These are phyloP conservation scores for Metallyticus violacea DNA, from an alignment of 2,888 invertebrate species.

Conservation along the genomic window DNA sequence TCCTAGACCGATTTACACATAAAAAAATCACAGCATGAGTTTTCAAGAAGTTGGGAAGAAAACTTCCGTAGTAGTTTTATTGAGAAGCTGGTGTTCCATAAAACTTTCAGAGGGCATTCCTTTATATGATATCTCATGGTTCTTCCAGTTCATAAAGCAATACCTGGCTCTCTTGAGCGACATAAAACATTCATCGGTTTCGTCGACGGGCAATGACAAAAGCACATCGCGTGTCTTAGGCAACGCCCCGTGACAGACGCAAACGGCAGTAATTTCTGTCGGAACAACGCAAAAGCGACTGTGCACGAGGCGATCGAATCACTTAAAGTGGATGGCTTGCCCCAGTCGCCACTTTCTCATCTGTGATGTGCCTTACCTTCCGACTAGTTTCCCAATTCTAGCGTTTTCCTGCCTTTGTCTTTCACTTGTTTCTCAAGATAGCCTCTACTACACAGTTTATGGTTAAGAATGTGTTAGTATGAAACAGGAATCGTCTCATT, in stretches of 20 bases:
- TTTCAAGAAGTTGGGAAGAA: background rate
- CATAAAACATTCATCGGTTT: background rate
- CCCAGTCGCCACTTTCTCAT: no score
- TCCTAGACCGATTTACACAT: no score
- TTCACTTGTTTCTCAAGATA: no score
- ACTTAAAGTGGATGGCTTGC: background rate
- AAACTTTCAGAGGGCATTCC: background rate
- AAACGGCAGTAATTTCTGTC: background rate
- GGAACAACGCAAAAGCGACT: background rate
- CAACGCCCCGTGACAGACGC: background rate
- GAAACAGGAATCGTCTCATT: no score
- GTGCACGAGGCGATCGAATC: background rate
- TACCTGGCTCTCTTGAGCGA: background rate
- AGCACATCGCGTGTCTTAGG: background rate
- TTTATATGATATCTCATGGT: background rate
- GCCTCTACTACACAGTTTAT: no score
- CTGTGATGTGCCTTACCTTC: no score
- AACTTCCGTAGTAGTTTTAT: background rate
- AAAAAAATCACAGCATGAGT: no score
- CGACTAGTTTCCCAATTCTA: no score
- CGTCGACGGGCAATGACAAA: background rate
- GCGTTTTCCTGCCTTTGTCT: no score
- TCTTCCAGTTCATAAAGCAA: background rate
- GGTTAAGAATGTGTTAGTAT: no score
- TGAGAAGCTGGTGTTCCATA: background rate